Percentiles rank a stretch among this genome's conserved stretches.
phyloP scores from a whole-genome alignment of 2,113 vertebrate genomes.

The Lagopus muta region DNA sequence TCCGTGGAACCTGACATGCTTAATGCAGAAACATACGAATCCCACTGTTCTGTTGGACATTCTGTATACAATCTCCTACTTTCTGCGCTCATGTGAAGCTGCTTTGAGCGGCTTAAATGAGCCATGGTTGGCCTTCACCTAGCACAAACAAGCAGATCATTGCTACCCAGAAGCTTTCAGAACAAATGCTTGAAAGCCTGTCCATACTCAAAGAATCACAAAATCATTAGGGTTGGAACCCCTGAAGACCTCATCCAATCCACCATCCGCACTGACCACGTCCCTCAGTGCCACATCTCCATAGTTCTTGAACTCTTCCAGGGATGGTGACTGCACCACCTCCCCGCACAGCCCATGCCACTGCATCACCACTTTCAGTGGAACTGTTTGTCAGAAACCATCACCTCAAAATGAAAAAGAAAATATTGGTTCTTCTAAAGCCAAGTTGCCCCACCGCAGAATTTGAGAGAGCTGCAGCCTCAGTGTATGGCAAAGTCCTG shows the following conservation, averaged over 20 bases:
- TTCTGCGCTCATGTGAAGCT: rapidly evolving
- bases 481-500: not conserved
- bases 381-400: not conserved
- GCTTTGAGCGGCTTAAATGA: rapidly evolving
- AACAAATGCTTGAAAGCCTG: not conserved
- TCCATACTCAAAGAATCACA: not conserved
- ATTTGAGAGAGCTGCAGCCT: not conserved
- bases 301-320: too few species aligned
- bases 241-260: too few species aligned
- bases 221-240: too few species aligned
- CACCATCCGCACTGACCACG: too few species aligned
- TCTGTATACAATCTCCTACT: not conserved
- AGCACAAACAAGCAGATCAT: rapidly evolving
- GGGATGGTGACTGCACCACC: too few species aligned
- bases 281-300: too few species aligned
- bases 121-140: not conserved
- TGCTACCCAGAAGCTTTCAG: not conserved
- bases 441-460: rapidly evolving
- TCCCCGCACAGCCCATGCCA: too few species aligned
- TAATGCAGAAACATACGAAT: not conserved
- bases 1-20: rapidly evolving
- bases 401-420: rapidly evolving
- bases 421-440: not conserved
- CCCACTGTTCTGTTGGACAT: not conserved
- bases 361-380: not conserved